Percentiles rank a stretch among this genome's conserved stretches.
Conservation (phyloP, 2,888 invertebrate genomes). For the Coecobrya sp. region DNA sequence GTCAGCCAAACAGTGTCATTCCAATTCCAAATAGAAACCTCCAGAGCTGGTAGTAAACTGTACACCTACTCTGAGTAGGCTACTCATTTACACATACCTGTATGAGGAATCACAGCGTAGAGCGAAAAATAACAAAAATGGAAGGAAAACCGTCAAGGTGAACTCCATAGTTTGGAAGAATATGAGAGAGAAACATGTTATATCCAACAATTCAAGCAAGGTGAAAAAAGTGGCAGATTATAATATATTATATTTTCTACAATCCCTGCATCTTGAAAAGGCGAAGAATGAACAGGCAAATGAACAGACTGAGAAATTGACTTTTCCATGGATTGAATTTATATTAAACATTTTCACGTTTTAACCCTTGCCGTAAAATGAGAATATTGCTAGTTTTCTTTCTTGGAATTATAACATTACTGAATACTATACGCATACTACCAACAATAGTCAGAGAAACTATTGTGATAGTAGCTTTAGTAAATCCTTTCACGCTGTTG, state of each 20-base stretch:
- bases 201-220: background rate
- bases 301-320: background rate
- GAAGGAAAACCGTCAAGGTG: background rate
- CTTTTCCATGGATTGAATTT: conserved; percentile 22
- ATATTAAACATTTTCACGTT: conserved; percentile 15
- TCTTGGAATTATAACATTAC: background rate
- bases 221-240: background rate
- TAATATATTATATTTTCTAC: background rate
- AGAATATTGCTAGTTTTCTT: background rate
- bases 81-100: background rate
- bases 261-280: conserved; percentile 6
- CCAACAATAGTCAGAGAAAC: background rate
- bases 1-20: background rate
- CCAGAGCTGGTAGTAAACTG: background rate
- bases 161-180: background rate
- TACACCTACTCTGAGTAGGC: background rate
- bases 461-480: background rate
- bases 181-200: background rate
- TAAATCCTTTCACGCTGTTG: background rate
- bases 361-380: background rate
- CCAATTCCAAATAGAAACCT: background rate
- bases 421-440: background rate
- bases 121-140: background rate
- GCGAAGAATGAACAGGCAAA: background rate
- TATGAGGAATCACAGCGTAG: background rate